These are phyloP conservation scores for Hippocampus mohnikei DNA, from an alignment of 2,113 vertebrate genomes.

Conservation along the genomic window DNA sequence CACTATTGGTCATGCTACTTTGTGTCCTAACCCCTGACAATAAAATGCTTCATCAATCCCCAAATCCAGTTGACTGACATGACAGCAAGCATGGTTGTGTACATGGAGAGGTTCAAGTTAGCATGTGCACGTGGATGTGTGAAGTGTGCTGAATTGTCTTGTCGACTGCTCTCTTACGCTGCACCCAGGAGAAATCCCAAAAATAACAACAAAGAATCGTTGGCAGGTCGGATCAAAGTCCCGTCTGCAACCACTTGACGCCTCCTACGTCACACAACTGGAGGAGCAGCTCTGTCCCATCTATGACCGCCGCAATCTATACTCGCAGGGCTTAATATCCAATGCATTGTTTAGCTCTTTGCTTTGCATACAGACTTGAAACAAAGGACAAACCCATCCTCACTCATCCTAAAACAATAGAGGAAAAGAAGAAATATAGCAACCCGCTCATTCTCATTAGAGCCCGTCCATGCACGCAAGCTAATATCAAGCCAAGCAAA, in stretches of 20 bases:
- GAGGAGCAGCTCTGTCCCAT: conserved; percentile 29
- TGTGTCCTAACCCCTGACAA: conserved; percentile 24
- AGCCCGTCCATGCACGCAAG: conserved; percentile 23
- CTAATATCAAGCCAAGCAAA: conserved; percentile 50
- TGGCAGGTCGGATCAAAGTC: conserved; percentile 69
- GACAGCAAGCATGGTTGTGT: conserved; percentile 32
- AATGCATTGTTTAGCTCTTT: conserved; percentile 10
- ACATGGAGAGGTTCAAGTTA: conserved; percentile 28
- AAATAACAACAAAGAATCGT: conserved; percentile 72
- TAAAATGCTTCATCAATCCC: conserved; percentile 18
- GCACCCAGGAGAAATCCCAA: conserved; percentile 67
- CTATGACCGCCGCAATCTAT: conserved; percentile 53
- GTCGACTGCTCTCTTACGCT: conserved; percentile 62
- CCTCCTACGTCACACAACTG: conserved; percentile 41
- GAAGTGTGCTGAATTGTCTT: conserved; percentile 44
- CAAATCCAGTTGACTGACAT: conserved; percentile 45
- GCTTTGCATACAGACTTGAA: conserved; percentile 8
- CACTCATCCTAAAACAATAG: background rate
- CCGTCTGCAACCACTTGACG: conserved; percentile 65
- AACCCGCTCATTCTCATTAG: conserved; percentile 23
- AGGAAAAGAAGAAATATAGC: background rate
- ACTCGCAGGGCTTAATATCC: background rate
- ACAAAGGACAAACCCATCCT: background rate
- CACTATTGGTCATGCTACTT: conserved; percentile 1
- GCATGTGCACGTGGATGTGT: conserved; percentile 10